Evolutionary conservation across 2,797 vertebrate genomes (phyloP).

Genomic region (Selene dorsalis): DNA sequence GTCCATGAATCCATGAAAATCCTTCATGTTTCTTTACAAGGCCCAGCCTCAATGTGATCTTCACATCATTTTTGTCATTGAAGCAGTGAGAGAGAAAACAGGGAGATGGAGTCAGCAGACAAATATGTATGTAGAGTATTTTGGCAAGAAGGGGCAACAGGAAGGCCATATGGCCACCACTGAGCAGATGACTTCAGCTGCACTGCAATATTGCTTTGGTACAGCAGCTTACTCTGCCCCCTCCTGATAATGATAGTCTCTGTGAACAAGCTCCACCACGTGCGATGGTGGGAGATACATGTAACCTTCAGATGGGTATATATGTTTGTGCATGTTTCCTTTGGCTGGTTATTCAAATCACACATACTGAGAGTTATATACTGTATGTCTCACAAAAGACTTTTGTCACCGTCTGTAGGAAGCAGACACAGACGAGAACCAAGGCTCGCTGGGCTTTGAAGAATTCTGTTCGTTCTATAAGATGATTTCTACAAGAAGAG

Average conservation of each 20-base stretch:
- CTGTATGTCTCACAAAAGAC: conserved; percentile 30
- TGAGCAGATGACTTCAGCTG: conserved; percentile 74
- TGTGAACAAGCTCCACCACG: conserved; percentile 29
- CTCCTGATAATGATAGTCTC: conserved; percentile 21
- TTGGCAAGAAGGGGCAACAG: conserved; percentile 54
- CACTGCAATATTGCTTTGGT: conserved; percentile 59
- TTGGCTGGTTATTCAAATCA: conserved; percentile 37
- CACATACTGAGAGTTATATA: conserved; percentile 22
- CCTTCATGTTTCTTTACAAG: neutral
- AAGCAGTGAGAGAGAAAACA: conserved; percentile 13
- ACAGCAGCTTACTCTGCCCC: conserved; percentile 42
- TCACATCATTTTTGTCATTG: conserved; percentile 17
- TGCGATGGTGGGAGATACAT: conserved; percentile 27
- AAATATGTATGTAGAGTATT: conserved; percentile 41
- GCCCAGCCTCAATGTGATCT: neutral
- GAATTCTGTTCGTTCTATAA: conserved; percentile 98
- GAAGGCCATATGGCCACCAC: conserved; percentile 67
- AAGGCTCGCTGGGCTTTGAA: conserved; percentile 92
- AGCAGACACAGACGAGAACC: conserved; percentile 94
- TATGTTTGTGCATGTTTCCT: conserved; percentile 25
- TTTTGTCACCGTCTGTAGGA: conserved; percentile 82
- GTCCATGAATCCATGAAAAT: neutral
- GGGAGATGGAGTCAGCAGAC: conserved; percentile 24
- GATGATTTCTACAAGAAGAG: conserved; percentile 95
- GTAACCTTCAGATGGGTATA: conserved; percentile 12